These are phyloP conservation scores for Ips typographus DNA, from an alignment of 1,140 invertebrate genomes.

Conservation along the genomic window DNA sequence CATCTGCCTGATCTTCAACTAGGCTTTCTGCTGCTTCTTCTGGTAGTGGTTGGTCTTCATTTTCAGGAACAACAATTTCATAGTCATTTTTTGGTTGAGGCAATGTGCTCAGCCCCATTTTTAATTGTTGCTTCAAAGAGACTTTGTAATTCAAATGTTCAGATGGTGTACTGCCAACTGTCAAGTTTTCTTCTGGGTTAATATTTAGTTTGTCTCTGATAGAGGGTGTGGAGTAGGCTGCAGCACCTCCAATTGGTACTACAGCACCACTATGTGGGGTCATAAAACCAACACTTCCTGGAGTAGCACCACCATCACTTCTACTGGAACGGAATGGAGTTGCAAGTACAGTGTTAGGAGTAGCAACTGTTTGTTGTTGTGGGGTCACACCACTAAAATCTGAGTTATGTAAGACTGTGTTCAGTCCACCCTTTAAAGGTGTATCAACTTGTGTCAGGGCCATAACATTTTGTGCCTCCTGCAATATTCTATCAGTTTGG, in stretches of 20 bases:
- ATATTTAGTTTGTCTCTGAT: constrained; percentile 94
- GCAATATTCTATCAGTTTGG: constrained; percentile 69
- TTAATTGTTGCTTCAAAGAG: constrained; percentile 69
- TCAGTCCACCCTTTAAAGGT: constrained; percentile 93
- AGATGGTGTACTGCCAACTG: constrained; percentile 64
- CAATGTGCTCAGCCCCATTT: constrained; percentile 73
- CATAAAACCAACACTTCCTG: constrained; percentile 55
- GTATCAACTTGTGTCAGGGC: constrained; percentile 96
- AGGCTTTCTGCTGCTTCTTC: constrained; percentile 52
- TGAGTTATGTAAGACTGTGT: constrained; percentile 86
- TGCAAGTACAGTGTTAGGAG: constrained; percentile 92
- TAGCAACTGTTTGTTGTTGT: constrained; percentile 69
- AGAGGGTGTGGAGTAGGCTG: constrained; percentile 56
- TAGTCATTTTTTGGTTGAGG: constrained; percentile 96
- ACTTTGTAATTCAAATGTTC: constrained; percentile 65
- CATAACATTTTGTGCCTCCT: constrained; percentile 99
- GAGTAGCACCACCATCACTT: constrained; percentile 53
- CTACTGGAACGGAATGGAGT: constrained; percentile 81
- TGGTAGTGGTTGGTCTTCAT: constrained; percentile 65
- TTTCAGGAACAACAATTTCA: constrained; percentile 95
- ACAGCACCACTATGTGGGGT: constrained; percentile 55
- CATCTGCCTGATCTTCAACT: constrained; percentile 86
- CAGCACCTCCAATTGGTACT: constrained; percentile 44
- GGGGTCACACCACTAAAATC: constrained; percentile 87
- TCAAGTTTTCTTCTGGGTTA: constrained; percentile 75